Evolutionary conservation across 2,113 vertebrate genomes (phyloP), one percentile per base, ranked within the genome.

Genomic region (Leptosomus discolor): DNA sequence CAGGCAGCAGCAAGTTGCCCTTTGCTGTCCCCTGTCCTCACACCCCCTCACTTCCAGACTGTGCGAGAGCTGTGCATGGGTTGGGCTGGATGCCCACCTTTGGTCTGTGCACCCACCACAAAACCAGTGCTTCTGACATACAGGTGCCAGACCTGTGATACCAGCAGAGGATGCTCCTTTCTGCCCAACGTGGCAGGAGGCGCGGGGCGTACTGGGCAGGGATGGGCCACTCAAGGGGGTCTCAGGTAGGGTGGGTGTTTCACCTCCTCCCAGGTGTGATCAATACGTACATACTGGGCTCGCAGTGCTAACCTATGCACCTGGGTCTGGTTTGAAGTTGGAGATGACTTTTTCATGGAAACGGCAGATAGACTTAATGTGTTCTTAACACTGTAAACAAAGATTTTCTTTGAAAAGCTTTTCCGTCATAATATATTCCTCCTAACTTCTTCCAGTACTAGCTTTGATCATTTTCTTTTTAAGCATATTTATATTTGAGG

Each of bases 141-240:
- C 12, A 19, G 34, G 50, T n/a, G 50, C 41, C 3, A 1, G 23
- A 39, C 14, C 50, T 13, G 10, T 11, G 32, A 27, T 53, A 53
- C 45, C 6, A 2, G n/a, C 30, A 50, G 53, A 54, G 29, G 45
- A 39, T 60, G 78, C 12, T 73, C 51, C 45, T 32, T 37, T 32
- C 20, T 27, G 37, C 26, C 21, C 3, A 7, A 7, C 9, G 39
- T 0, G 3, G 11, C 12, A 5, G 27, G 11, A 41, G 65, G 22
- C 3, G 2, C 0, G 5, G 22, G 36, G 36, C 3, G 1, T 1
- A 1, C 11, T 3, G 1, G 14, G 50, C 9, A 14, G 9, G 20
- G 60, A 23, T 1, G 0, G 29, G 48, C 22, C 4, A 8, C 18
- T 12, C 26, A 7, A 4, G 27, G 12, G 17, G 4, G 6, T 21